Evolutionary conservation across 2,888 invertebrate species (phyloP).

Genomic region (Glomeris marginata): DNA sequence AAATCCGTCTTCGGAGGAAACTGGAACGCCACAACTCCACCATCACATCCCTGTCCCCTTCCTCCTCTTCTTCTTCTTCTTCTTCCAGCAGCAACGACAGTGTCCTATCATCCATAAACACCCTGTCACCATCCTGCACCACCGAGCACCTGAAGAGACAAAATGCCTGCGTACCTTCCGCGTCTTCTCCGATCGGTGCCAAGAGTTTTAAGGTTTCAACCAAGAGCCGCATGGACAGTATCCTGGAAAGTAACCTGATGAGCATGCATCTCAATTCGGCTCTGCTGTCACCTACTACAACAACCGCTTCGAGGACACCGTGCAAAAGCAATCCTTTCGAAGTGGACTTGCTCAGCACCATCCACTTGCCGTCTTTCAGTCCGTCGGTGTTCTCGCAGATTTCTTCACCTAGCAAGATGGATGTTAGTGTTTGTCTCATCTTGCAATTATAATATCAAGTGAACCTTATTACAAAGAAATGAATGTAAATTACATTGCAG

Average conservation of each 20-base stretch:
- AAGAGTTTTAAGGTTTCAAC: neutral
- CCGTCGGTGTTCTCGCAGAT: slow-evolving; percentile 8
- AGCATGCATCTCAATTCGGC: slow-evolving; percentile 2
- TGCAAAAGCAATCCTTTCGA: slow-evolving; percentile 6
- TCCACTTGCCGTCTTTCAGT: slow-evolving; percentile 4
- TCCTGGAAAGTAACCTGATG: slow-evolving; percentile 4
- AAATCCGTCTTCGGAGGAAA: too few relatives aligned
- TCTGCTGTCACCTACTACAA: neutral
- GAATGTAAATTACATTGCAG: neutral
- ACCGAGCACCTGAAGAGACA: too few relatives aligned
- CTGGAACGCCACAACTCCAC: too few relatives aligned
- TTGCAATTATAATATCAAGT: neutral
- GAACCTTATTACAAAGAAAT: neutral
- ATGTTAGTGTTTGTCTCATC: neutral
- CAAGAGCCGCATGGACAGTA: neutral
- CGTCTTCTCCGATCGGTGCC: too few relatives aligned
- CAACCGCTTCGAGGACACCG: neutral
- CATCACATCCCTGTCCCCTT: too few relatives aligned
- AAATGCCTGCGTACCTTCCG: too few relatives aligned
- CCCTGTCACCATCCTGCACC: too few relatives aligned
- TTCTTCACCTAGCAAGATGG: slow-evolving; percentile 5
- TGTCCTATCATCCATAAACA: too few relatives aligned
- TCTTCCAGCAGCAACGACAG: too few relatives aligned
- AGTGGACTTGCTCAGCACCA: slow-evolving; percentile 2
- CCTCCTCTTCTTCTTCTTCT: too few relatives aligned